Evolutionary conservation across 2,797 vertebrate genomes (phyloP), one percentile per base, ranked within the genome.

Genomic region (Pseudomugil gertrudae): DNA sequence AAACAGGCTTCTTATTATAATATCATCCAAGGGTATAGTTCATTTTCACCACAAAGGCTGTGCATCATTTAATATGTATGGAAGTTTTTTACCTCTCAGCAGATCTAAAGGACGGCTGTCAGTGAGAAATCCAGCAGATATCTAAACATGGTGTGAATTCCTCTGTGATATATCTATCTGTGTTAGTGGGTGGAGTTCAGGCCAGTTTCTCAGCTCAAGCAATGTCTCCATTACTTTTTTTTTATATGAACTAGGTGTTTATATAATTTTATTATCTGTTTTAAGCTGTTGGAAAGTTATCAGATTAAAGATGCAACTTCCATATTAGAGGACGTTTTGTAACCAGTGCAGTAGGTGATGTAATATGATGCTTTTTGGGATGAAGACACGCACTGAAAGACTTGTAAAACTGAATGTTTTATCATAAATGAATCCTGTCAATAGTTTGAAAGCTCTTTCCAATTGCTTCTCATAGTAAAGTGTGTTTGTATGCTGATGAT

Each of bases 71-170:
- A 50, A 14, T 5, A 15, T 30, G 29, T 1, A 51, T 15, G 5
- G 3, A 48, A 43, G 2, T 43, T 29, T 0, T n/a, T 59, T 70
- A 72, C 69, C 62, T 61, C 5, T 24, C 30, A 10, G 9, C 19
- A 19, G 14, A 14, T 21, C 36, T 32, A 32, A 38, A 24, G 1
- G 6, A 10, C 11, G 19, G 26, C 0, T 32, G 54, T 27, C 30
- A 15, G 33, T 26, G 21, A 40, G 13, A 15, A 65, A 36, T 8
- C 43, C 19, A 4, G 23, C 10, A 14, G 11, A 40, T 26, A 19
- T 69, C 19, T 56, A 1, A 48, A 33, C 24, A 10, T 24, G 35
- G 0, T 21, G 24, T 14, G 14, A 21, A 17, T 54, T 27, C 26
- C 1, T 21, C 21, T 26, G 7, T 60, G 23, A 54, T 30, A 62